phyloP scores from a whole-genome alignment of 64 coral and sea anemone genomes.

The Platygyra sinensis region DNA sequence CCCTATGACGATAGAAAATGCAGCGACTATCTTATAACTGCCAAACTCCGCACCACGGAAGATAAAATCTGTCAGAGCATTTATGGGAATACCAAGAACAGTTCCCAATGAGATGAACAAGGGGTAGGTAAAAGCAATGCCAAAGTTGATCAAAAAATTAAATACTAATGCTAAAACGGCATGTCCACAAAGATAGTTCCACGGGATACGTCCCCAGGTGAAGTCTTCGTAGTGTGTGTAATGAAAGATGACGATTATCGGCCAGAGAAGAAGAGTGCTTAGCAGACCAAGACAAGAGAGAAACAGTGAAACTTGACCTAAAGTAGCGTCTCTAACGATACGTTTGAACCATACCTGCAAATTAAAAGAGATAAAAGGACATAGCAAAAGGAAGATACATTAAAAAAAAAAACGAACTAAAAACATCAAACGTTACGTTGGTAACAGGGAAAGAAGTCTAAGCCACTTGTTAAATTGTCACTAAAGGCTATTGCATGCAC shows the following conservation, averaged over 20 bases:
- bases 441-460: too few relatives aligned
- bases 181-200: slow-evolving; percentile 82
- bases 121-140: slow-evolving; percentile 87
- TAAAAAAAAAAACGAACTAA: too few relatives aligned
- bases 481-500: too few relatives aligned
- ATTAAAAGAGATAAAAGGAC: too few relatives aligned
- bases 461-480: too few relatives aligned
- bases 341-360: slow-evolving; percentile 81
- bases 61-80: slow-evolving; percentile 73
- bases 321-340: slow-evolving; percentile 74
- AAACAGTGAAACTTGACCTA: slow-evolving; percentile 80
- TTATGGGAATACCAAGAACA: slow-evolving; percentile 87
- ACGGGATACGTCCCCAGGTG: slow-evolving; percentile 72
- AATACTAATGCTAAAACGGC: slow-evolving; percentile 63
- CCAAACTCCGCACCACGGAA: slow-evolving; percentile 65
- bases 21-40: slow-evolving; percentile 68
- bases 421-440: too few relatives aligned
- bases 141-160: slow-evolving; percentile 92
- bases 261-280: slow-evolving; percentile 80
- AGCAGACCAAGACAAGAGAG: slow-evolving; percentile 68
- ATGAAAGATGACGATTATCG: slow-evolving; percentile 66
- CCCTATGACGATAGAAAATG: slow-evolving; percentile 64
- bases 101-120: slow-evolving; percentile 93
- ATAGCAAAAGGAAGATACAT: too few relatives aligned
- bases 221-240: slow-evolving; percentile 76